phyloP scores from a whole-genome alignment of 2,888 invertebrate genomes.

The Pocota personata region DNA sequence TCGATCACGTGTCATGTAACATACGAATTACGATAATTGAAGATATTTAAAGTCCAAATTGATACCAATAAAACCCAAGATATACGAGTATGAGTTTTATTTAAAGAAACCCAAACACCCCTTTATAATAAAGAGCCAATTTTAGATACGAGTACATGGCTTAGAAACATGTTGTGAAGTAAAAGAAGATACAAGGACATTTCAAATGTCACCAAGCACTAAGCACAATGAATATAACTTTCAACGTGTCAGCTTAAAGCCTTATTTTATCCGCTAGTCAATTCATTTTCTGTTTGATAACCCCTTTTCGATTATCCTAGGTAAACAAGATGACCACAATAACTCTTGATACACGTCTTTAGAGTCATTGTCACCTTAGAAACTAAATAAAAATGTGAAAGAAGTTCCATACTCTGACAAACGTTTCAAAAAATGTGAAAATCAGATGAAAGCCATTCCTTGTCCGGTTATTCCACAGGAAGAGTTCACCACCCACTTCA shows the following conservation, averaged over 20 bases:
- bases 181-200: too few species aligned
- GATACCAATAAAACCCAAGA: not conserved
- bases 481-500: not conserved
- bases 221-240: not conserved
- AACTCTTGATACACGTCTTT: not conserved
- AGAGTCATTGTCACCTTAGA: conserved; percentile 8
- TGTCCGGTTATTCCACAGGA: not conserved
- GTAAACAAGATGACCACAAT: conserved; percentile 23
- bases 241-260: not conserved
- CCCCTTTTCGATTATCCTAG: conserved; percentile 45
- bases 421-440: conserved; percentile 57
- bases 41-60: not conserved
- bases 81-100: not conserved
- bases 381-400: conserved; percentile 15
- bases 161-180: too few species aligned
- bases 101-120: not conserved
- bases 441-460: conserved; percentile 6
- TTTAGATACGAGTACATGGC: too few species aligned
- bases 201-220: not conserved
- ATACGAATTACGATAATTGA: too few species aligned
- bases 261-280: not conserved
- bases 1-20: not conserved
- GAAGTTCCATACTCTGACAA: conserved; percentile 4
- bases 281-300: conserved; percentile 7
- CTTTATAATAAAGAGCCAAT: too few species aligned